Percentiles rank a stretch among this genome's conserved stretches.
phyloP scores from a whole-genome alignment of 1,140 invertebrate genomes.

The Intoshia linei region DNA sequence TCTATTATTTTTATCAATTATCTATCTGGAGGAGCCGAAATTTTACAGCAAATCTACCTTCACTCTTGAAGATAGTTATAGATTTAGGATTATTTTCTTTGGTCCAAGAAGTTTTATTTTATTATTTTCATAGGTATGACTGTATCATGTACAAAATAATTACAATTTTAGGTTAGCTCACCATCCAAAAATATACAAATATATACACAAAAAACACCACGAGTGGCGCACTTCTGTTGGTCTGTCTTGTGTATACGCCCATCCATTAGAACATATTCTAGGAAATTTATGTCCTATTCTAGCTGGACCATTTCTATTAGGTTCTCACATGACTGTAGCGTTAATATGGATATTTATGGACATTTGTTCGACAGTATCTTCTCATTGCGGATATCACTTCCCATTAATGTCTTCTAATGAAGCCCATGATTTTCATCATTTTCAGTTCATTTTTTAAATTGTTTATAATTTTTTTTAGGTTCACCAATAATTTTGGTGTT shows the following conservation, averaged over 20 bases:
- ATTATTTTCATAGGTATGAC: conserved; percentile 43
- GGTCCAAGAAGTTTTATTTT: conserved; percentile 47
- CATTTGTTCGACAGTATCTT: conserved; percentile 41
- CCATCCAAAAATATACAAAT: conserved; percentile 37
- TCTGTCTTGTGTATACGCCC: conserved; percentile 47
- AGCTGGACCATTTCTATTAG: conserved; percentile 40
- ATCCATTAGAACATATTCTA: conserved; percentile 49
- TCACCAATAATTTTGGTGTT: conserved; percentile 40
- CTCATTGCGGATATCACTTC: conserved; percentile 54
- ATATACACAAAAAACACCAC: conserved; percentile 45
- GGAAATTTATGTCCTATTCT: conserved; percentile 45
- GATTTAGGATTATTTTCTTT: conserved; percentile 42
- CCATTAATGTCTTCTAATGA: conserved; percentile 57
- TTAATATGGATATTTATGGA: conserved; percentile 51
- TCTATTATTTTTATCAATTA: too few relatives aligned
- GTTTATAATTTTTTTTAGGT: conserved; percentile 9
- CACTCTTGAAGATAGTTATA: conserved; percentile 43
- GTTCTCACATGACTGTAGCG: conserved; percentile 42
- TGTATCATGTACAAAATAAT: background rate
- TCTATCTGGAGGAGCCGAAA: too few relatives aligned
- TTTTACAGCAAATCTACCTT: conserved; percentile 34
- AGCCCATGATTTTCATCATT: conserved; percentile 56
- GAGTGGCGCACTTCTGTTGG: conserved; percentile 19
- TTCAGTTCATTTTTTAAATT: conserved; percentile 10
- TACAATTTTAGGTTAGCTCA: conserved; percentile 33